These are phyloP conservation scores for Metopia argyrocephala DNA, from an alignment of 2,888 invertebrate genomes.

Conservation along the genomic window DNA sequence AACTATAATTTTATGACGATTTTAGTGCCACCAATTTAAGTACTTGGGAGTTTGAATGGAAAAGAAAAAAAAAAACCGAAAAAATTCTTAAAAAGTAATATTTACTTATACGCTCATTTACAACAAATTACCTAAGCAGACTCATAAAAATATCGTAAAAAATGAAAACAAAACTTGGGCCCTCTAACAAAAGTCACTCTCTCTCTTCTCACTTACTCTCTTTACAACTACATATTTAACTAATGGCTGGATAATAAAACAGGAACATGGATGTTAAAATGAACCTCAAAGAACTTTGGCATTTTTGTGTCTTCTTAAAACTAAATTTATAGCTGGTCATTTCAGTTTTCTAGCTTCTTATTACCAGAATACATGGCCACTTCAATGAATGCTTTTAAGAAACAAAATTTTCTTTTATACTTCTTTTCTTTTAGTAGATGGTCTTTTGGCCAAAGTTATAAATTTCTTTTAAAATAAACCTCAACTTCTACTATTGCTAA, in stretches of 20 bases:
- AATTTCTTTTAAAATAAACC: conserved; percentile 63
- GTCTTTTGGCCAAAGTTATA: conserved; percentile 50
- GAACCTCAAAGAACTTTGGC: conserved; percentile 46
- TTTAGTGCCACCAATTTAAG: neutral
- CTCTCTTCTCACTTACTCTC: neutral
- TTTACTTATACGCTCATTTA: conserved; percentile 20
- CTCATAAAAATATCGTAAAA: conserved; percentile 68
- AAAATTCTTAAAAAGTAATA: neutral
- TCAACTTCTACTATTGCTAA: conserved; percentile 53
- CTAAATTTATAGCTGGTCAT: conserved; percentile 63
- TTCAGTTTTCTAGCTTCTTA: conserved; percentile 33
- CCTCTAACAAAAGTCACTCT: conserved; percentile 4
- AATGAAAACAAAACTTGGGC: conserved; percentile 23
- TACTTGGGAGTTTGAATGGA: neutral
- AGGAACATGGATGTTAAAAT: conserved; percentile 41
- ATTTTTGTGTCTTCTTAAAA: conserved; percentile 40
- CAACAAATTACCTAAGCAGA: conserved; percentile 66
- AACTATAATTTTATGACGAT: neutral
- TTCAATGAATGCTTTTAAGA: conserved; percentile 32
- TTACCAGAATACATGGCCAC: conserved; percentile 4
- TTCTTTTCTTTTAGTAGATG: conserved; percentile 2
- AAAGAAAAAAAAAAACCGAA: neutral
- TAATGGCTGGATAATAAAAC: conserved; percentile 54
- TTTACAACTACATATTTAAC: conserved; percentile 1
- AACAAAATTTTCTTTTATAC: neutral